Base-by-base conservation (phyloP, 2,113 vertebrate species). In the Antechinus flavipes region DNA sequence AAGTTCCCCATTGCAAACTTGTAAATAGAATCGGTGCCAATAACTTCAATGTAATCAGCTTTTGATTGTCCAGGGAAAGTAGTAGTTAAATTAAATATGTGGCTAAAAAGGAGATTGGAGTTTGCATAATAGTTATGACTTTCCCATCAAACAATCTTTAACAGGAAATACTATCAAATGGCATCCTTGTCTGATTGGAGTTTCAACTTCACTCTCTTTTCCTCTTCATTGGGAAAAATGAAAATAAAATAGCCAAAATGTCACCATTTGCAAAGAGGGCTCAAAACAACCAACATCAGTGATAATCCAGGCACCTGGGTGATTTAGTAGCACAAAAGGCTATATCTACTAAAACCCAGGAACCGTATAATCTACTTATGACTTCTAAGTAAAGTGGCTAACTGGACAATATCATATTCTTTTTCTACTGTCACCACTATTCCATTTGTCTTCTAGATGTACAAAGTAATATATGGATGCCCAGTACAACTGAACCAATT, bases 41-140 rank as follows among this genome's bases (percentile, higher is more conserved):
- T 95, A 92, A 92, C 50, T 95, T 90, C 76, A 26, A 23, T 96
- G 54, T 54, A 53, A 50, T 96, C 93, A 97, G 49, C 93, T 90
- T 58, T 95, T 95, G 50, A 93, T 94, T 95, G 90, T 96, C 93
- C 91, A 92, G 93, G 49, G 54, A 68, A 93, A 7, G 1, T 90
- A 53, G 47, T 97, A 94, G 96, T 76, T 97, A 94, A 96, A 96
- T 98, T 94, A 92, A 26, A 94, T 91, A 84, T 55, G 91, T 52
- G 91, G 55, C 89, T 90, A 90, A 96, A 96, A 93, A 90, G 35
- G 23, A 95, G 58, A 92, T 95, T 97, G 35, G 27, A 95, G 47
- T 93, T 96, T 93, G 95, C 53, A 91, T 96, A 95, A 95, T 94
- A 97, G 46, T 46, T 94, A 0, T 68, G 91, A 54, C 35, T 91